Conservation (phyloP, 2,797 vertebrate genomes). For the Macroramphosus scolopax region DNA sequence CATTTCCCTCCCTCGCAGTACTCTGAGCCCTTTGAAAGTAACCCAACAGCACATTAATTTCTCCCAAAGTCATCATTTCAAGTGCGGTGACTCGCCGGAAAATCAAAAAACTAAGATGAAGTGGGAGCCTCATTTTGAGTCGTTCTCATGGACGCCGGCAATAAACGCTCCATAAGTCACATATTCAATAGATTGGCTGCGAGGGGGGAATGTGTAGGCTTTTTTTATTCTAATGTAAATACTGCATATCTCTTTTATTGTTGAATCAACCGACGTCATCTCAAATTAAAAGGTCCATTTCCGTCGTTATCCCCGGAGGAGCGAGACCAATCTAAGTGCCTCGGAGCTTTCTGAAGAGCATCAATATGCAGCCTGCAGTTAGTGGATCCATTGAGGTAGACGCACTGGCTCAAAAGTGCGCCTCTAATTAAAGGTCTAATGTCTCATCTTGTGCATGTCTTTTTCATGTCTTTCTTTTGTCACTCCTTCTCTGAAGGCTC, state of each 20-base stretch:
- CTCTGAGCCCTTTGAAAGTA: slow-evolving; percentile 68
- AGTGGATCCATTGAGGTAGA: slow-evolving; percentile 53
- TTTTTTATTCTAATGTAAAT: too few species aligned
- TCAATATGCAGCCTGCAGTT: slow-evolving; percentile 45
- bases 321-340: slow-evolving; percentile 42
- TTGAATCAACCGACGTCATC: too few species aligned
- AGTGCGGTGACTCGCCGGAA: slow-evolving; percentile 61
- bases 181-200: too few species aligned
- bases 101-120: slow-evolving; percentile 64
- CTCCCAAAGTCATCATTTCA: slow-evolving; percentile 67
- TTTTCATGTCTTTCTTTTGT: slow-evolving; percentile 47
- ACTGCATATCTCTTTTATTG: too few species aligned
- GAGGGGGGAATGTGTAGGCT: too few species aligned
- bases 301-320: slow-evolving; percentile 35
- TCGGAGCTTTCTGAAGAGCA: slow-evolving; percentile 32
- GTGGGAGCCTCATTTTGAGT: slow-evolving; percentile 55
- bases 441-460: slow-evolving; percentile 57
- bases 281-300: slow-evolving; percentile 31
- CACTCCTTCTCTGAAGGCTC: slow-evolving; percentile 38
- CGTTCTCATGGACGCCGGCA: slow-evolving; percentile 28
- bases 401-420: slow-evolving; percentile 42
- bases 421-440: slow-evolving; percentile 66
- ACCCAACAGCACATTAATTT: slow-evolving; percentile 70
- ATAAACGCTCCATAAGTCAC: slow-evolving; percentile 32
- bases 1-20: slow-evolving; percentile 61